phyloP scores from a whole-genome alignment of 2,113 vertebrate species.

The Cairina moschata region DNA sequence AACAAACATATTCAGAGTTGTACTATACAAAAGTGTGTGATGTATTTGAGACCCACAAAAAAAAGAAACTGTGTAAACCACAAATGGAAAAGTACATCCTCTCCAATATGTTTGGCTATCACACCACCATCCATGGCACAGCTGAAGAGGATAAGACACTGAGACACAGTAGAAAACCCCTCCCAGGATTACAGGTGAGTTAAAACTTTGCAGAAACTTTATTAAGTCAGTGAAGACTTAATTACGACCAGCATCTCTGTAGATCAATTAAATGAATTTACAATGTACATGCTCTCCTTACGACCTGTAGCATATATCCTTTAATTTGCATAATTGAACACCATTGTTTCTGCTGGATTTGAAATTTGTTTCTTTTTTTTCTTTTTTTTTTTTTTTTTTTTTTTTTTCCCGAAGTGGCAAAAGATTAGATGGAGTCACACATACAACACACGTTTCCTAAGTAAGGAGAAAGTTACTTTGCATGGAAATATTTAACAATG shows the following conservation, averaged over 20 bases:
- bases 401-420: not conserved
- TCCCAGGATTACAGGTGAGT: not conserved
- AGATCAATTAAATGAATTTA: not conserved
- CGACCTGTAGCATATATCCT: not conserved
- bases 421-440: not conserved
- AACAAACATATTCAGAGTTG: not conserved
- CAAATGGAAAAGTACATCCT: not conserved
- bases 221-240: not conserved
- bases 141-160: not conserved
- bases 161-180: not conserved
- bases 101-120: not conserved
- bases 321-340: not conserved
- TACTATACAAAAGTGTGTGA: not conserved
- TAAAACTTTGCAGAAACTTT: not conserved
- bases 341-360: not conserved
- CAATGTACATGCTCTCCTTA: not conserved
- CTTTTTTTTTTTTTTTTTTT: slow-evolving; percentile 1
- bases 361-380: not conserved
- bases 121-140: not conserved
- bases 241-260: not conserved
- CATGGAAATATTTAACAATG: not conserved
- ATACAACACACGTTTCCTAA: not conserved
- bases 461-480: not conserved
- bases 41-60: not conserved
- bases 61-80: not conserved